Conservation (phyloP, 2,797 vertebrate species). For the Pangasius krempfi region DNA sequence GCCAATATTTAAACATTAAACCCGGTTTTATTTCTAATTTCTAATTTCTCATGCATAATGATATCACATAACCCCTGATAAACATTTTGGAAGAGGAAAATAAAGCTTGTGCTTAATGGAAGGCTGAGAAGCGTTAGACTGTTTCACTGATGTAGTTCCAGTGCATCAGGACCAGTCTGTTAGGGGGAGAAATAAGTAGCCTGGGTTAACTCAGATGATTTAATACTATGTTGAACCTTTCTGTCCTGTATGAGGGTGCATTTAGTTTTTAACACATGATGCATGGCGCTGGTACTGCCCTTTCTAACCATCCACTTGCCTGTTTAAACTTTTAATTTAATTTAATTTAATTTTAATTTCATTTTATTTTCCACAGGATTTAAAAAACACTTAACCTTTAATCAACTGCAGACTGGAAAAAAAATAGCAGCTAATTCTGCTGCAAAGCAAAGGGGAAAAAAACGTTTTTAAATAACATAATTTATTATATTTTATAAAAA, state of each 20-base stretch:
- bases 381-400: not conserved
- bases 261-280: not conserved
- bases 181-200: not conserved
- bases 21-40: not conserved
- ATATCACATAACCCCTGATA: not conserved
- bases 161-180: not conserved
- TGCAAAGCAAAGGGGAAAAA: not conserved
- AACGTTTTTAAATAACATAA: not conserved
- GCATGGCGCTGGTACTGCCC: not conserved
- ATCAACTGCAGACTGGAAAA: not conserved
- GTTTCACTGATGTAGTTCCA: not conserved
- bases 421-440: not conserved
- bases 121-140: not conserved
- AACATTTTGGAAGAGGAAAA: not conserved
- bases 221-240: not conserved
- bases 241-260: not conserved
- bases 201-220: not conserved
- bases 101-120: not conserved
- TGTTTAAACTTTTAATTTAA: not conserved
- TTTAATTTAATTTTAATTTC: too few relatives aligned
- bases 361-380: not conserved
- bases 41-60: not conserved
- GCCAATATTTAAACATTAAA: not conserved
- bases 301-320: not conserved
- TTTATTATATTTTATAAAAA: not conserved